Evolutionary conservation across 2,797 vertebrate species (phyloP).

Genomic region (Lagothrix lagotricha): DNA sequence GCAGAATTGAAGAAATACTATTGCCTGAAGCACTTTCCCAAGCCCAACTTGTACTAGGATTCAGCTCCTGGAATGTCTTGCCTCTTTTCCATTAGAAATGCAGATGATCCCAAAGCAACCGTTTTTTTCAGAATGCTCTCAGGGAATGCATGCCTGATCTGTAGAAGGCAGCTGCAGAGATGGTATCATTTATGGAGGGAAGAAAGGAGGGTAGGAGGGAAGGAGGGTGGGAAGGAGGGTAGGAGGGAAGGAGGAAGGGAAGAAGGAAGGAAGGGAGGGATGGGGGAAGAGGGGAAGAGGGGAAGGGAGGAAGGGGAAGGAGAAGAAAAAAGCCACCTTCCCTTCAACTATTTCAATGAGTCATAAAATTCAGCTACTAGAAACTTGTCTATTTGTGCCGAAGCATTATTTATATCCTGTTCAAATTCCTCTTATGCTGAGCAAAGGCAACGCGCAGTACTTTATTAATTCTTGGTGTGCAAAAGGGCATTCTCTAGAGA

Average conservation of each 20-base stretch:
- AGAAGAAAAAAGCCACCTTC: neutral
- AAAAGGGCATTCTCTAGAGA: neutral
- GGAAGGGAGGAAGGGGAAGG: neutral
- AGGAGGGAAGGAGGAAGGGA: no score
- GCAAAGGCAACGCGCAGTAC: neutral
- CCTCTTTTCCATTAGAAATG: constrained; percentile 67
- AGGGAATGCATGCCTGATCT: neutral
- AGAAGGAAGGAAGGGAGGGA: fast-evolving
- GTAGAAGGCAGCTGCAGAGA: neutral
- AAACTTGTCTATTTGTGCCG: neutral
- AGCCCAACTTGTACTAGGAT: constrained; percentile 65
- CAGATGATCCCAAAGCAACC: constrained; percentile 52
- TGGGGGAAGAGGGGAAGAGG: neutral
- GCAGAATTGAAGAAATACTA: constrained; percentile 68
- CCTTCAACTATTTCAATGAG: neutral
- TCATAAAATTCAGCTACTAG: neutral
- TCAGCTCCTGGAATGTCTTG: constrained; percentile 48
- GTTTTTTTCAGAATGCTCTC: constrained; percentile 22
- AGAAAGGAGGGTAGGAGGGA: neutral
- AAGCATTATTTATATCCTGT: neutral
- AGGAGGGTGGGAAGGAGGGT: no score
- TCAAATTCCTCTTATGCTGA: neutral
- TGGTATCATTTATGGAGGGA: neutral
- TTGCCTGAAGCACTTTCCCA: constrained; percentile 77
- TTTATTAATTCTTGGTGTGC: neutral